A percentile compares a stretch with the other conserved stretches of the same genome.
phyloP scores from a whole-genome alignment of 2,888 invertebrate genomes.

The Morpho achilles region DNA sequence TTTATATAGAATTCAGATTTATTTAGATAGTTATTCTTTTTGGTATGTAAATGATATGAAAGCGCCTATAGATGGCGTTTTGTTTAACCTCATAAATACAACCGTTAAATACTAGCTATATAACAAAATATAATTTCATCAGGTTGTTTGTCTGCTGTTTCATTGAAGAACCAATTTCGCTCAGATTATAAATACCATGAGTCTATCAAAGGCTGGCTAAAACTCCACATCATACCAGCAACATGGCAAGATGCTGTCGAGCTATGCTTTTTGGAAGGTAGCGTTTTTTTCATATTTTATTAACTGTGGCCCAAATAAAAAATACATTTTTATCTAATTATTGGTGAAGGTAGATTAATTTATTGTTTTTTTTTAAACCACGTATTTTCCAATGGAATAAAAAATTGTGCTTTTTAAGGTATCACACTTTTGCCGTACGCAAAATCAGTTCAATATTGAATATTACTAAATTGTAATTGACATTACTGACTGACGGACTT shows the following conservation, averaged over 20 bases:
- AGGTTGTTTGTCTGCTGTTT: neutral
- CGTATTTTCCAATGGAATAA: constrained; percentile 11
- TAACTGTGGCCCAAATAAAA: neutral
- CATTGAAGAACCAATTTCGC: constrained; percentile 26
- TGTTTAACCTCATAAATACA: too few species aligned
- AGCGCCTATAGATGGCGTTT: too few species aligned
- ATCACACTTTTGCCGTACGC: too few species aligned
- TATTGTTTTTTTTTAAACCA: constrained; percentile 37
- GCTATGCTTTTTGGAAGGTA: constrained; percentile 35
- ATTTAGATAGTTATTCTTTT: too few species aligned
- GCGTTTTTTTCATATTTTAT: neutral
- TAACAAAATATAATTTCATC: too few species aligned
- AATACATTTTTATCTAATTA: neutral
- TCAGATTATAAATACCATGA: constrained; percentile 28
- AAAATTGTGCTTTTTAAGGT: too few species aligned
- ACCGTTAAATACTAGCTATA: too few species aligned
- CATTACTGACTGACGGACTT: too few species aligned
- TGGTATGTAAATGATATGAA: too few species aligned
- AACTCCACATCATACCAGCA: constrained; percentile 31
- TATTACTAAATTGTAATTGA: too few species aligned
- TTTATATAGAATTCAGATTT: too few species aligned
- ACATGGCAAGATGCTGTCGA: constrained; percentile 33
- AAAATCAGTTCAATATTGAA: too few species aligned
- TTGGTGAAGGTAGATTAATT: constrained; percentile 37
- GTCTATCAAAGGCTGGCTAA: constrained; percentile 31